phyloP scores from a whole-genome alignment of 2,888 invertebrate species.

The Zhengitettix transpicula region DNA sequence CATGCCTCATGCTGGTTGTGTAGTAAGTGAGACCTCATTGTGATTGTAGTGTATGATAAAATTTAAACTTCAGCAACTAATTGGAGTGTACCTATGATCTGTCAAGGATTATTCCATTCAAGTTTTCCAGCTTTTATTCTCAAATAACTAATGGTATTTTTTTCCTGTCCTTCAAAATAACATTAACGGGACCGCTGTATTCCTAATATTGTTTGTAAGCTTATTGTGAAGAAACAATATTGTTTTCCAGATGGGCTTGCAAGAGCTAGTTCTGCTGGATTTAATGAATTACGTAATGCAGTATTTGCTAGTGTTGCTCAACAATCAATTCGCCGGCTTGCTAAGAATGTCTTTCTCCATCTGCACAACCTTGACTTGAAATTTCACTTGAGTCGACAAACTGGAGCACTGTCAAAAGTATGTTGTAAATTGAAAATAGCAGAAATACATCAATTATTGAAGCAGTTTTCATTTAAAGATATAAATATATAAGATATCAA shows the following conservation, averaged over 20 bases:
- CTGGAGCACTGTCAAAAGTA: slow-evolving; percentile 86
- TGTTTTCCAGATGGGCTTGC: slow-evolving; percentile 75
- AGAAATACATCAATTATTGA: too few species aligned
- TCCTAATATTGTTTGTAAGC: too few species aligned
- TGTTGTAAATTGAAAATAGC: not conserved
- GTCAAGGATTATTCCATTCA: too few species aligned
- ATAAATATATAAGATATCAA: too few species aligned
- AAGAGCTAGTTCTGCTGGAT: slow-evolving; percentile 73
- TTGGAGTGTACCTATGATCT: too few species aligned
- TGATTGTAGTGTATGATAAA: too few species aligned
- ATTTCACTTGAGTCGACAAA: slow-evolving; percentile 89
- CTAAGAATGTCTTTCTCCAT: slow-evolving; percentile 89
- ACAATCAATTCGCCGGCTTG: slow-evolving; percentile 85
- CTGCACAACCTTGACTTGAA: slow-evolving; percentile 84
- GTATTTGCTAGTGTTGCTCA: slow-evolving; percentile 97
- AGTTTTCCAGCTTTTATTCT: not conserved
- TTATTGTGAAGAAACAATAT: not conserved
- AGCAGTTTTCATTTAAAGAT: too few species aligned
- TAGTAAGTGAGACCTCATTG: too few species aligned
- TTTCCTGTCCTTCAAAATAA: too few species aligned
- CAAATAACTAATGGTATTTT: not conserved
- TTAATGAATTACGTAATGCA: slow-evolving; percentile 93
- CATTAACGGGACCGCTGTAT: too few species aligned
- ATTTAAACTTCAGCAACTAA: too few species aligned
- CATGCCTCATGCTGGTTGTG: too few species aligned